A percentile compares a stretch with the other conserved stretches of the same genome.
These are phyloP conservation scores for Gila robusta DNA, from an alignment of 2,797 vertebrate genomes.

Conservation along the genomic window DNA sequence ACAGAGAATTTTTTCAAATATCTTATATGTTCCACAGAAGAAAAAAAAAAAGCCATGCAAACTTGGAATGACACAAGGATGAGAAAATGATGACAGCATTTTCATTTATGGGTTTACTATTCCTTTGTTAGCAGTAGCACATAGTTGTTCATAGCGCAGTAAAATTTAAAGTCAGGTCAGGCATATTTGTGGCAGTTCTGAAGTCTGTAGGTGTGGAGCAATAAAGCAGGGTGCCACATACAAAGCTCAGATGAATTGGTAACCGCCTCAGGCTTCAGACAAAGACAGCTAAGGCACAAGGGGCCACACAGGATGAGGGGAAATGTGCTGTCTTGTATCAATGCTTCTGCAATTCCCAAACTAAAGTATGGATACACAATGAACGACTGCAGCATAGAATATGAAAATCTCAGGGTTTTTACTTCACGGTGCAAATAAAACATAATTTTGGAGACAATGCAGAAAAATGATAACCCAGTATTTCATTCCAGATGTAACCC, in stretches of 20 bases:
- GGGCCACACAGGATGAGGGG: conserved; percentile 4
- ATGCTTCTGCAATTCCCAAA: not conserved
- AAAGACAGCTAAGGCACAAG: conserved; percentile 9
- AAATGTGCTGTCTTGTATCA: not conserved
- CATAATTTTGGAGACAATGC: not conserved
- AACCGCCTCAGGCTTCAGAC: conserved; percentile 27
- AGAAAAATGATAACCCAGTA: not conserved
- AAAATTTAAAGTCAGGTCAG: conserved; percentile 23
- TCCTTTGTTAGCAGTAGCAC: too few species aligned
- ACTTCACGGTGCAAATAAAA: not conserved
- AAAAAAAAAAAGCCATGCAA: not conserved
- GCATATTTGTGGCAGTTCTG: not conserved
- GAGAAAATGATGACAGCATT: not conserved
- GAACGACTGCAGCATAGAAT: not conserved
- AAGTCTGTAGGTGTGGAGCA: not conserved
- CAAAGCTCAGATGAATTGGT: conserved; percentile 31
- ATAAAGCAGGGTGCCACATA: conserved; percentile 11
- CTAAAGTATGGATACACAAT: not conserved
- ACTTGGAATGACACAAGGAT: not conserved
- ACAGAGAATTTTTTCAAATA: not conserved
- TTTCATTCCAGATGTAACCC: not conserved
- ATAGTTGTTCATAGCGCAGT: not conserved
- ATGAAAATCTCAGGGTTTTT: not conserved
- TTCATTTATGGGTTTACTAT: not conserved
- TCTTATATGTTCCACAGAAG: not conserved